Evolutionary conservation across 2,888 invertebrate species (phyloP), one percentile per base, ranked within the genome.

Genomic region (Athrips mouffetella): DNA sequence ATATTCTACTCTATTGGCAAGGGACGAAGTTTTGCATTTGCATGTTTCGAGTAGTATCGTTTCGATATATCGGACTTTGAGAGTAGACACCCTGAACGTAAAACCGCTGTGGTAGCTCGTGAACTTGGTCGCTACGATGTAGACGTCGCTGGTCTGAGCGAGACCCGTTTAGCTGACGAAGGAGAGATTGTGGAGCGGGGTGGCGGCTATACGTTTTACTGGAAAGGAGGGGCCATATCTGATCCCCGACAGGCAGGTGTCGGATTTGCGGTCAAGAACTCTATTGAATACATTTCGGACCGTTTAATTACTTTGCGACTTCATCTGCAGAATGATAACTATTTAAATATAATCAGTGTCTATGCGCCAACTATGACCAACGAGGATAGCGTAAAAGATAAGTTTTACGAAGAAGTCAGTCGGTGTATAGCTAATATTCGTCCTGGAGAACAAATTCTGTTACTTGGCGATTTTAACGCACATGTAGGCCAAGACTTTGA

Each of bases 401-500:
- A 39, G 8, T 55, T 55, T 31, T 54, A 54, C 35, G 50, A 54
- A 7, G 48, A 54, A 7, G 5, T 55, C 1, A 13, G 40, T 3
- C 25, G 40, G 10, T 10, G 3, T 10, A 7, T 31, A 8, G 7
- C 18, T 1, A 45, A 16, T 2, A 11, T 42, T 2, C 15, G 42
- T n/a, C n/a, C n/a, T n/a, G n/a, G n/a, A n/a, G n/a, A n/a, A n/a
- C n/a, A n/a, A n/a, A n/a, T n/a, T n/a, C 11, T 55, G 1, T 5
- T 60, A 1, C 15, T 56, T 8, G 53, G 54, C 0, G 53, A 57
- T 18, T 55, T 52, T 11, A 55, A 54, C 49, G 52, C 52, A 4
- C 42, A 54, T 16, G 45, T 57, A 5, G 53, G 56, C 0, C 33
- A 46, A 5, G 51, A 55, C 29, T 50, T 4, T 40, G 50, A 47